Evolutionary conservation across 35 echinoderm and acorn worm species (phyloP).

Genomic region (Lytechinus pictus): DNA sequence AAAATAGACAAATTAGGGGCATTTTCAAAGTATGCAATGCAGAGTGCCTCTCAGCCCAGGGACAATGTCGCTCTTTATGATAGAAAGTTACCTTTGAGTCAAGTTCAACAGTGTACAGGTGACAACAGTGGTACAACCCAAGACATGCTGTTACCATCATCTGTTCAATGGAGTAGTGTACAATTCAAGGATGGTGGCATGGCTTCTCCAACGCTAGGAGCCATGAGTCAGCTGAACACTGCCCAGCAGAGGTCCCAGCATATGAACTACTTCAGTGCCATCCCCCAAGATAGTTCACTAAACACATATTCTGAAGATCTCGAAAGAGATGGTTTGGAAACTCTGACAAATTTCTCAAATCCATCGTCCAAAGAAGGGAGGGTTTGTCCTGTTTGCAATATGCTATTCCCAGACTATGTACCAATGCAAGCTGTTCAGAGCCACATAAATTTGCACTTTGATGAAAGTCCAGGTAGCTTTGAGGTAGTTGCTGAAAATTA

Average conservation of each 20-base stretch:
- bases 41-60: background rate
- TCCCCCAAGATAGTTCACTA: background rate
- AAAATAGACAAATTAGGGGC: background rate
- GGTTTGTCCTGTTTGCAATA: background rate
- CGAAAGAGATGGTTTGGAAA: background rate
- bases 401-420: constrained; percentile 6
- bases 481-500: background rate
- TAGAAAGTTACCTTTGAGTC: background rate
- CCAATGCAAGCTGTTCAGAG: background rate
- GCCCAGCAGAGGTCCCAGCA: background rate
- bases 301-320: background rate
- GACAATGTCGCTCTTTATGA: background rate
- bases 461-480: background rate
- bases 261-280: background rate
- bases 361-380: background rate
- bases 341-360: background rate
- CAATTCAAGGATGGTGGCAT: constrained; percentile 45
- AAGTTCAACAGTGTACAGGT: constrained; percentile 39
- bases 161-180: constrained; percentile 17
- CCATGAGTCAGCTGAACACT: background rate
- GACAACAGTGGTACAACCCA: constrained; percentile 4
- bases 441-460: constrained; percentile 45
- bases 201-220: constrained; percentile 8
- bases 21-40: background rate
- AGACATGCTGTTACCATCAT: constrained; percentile 31